Evolutionary conservation across 2,888 invertebrate species (phyloP).

Genomic region (Palloptera scutellata): DNA sequence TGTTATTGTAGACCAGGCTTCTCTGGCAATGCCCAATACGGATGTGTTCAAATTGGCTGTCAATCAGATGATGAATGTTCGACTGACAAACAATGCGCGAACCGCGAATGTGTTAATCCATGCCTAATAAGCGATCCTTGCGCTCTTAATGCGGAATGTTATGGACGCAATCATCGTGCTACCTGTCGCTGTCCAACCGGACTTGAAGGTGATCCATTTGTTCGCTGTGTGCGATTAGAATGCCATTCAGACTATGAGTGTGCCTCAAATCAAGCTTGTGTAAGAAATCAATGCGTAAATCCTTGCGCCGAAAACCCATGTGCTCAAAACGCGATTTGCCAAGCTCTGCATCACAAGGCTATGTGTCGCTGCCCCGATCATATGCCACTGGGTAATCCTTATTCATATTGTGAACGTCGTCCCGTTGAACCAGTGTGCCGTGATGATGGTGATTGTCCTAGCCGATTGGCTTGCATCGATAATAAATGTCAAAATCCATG

Average conservation of each 20-base stretch:
- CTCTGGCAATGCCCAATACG: conserved; percentile 85
- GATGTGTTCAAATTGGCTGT: conserved; percentile 84
- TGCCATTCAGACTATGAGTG: conserved; percentile 84
- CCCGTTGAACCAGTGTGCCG: conserved; percentile 73
- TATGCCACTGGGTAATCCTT: conserved; percentile 81
- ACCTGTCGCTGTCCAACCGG: conserved; percentile 82
- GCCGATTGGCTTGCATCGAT: conserved; percentile 80
- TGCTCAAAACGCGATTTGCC: conserved; percentile 84
- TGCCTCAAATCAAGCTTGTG: conserved; percentile 77
- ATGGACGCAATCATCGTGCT: conserved; percentile 79
- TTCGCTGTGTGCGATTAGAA: conserved; percentile 78
- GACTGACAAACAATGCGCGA: conserved; percentile 82
- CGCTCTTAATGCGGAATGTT: conserved; percentile 84
- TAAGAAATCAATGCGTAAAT: conserved; percentile 77
- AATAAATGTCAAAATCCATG: conserved; percentile 83
- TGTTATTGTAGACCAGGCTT: conserved; percentile 84
- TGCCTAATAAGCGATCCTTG: conserved; percentile 83
- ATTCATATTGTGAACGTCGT: conserved; percentile 75
- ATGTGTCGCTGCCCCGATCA: conserved; percentile 84
- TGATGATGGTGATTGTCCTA: conserved; percentile 81
- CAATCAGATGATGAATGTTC: conserved; percentile 82
- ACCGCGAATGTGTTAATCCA: conserved; percentile 82
- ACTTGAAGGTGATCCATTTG: conserved; percentile 81
- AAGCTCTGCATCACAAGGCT: conserved; percentile 80
- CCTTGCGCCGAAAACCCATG: conserved; percentile 82